Evolutionary conservation across 2,113 vertebrate species (phyloP), one percentile per base, ranked within the genome.

Genomic region (Ceyx melanurus): DNA sequence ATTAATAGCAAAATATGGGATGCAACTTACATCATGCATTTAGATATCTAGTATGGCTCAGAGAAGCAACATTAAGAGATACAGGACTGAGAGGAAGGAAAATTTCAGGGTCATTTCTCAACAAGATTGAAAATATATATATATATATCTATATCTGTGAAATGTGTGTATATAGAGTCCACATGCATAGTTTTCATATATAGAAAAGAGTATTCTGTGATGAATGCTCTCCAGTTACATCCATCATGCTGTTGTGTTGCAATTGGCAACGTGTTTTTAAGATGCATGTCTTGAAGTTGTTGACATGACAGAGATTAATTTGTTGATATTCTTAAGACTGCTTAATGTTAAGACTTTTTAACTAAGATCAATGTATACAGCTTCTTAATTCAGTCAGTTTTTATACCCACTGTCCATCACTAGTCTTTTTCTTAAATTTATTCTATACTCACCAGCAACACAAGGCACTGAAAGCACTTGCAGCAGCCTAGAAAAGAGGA

Each of bases 101-200:
- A 61, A 72, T 50, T 79, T 53, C 16, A 33, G 31, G 7, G 16
- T 64, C 0, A 50, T 68, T 84, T 92, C 31, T 74, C 43, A 50
- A 74, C 4, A 50, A 22, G 9, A 67, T 10, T 46, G 14, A 23
- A 12, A 33, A 33, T 33, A 37, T 37, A 37, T 37, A 33, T 33
- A 37, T 37, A 37, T 37, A 37, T 10, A 37, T 10, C 9, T 10
- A 37, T 37, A 10, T 37, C 21, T 48, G 46, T 11, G 6, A 48
- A 48, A 35, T 45, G 5, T 40, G 3, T 54, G 25, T 5, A 1
- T 9, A 4, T 28, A 11, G 1, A 68, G 2, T 51, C 12, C 42
- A 64, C 15, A 78, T 6, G 56, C 74, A 50, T 31, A 60, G 78
- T 54, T 70, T 12, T 73, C 2, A 13, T 5, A 43, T 2, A 43